Percentiles rank a stretch among this genome's conserved stretches.
These are phyloP conservation scores for Hemicrepidius hirtus DNA, from an alignment of 2,888 invertebrate species.

Conservation along the genomic window DNA sequence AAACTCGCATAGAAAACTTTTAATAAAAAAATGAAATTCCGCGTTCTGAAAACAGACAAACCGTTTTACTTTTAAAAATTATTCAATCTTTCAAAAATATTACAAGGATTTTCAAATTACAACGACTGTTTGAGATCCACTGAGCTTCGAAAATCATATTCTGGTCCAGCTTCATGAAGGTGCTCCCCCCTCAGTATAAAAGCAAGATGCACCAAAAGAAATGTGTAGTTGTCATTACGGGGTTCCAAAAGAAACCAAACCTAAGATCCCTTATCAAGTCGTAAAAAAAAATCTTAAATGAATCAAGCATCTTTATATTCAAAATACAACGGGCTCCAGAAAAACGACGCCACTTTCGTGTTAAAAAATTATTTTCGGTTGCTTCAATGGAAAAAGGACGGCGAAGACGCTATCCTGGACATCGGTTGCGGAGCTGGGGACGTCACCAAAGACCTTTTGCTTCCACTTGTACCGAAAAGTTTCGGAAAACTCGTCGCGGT, in stretches of 20 bases:
- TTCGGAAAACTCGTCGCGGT: slow-evolving; percentile 76
- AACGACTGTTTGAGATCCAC: slow-evolving; percentile 44
- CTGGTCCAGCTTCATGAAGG: slow-evolving; percentile 51
- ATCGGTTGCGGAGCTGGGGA: slow-evolving; percentile 86
- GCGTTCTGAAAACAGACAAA: background rate
- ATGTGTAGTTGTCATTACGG: slow-evolving; percentile 47
- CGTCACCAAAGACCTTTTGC: slow-evolving; percentile 79
- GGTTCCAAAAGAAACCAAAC: slow-evolving; percentile 41
- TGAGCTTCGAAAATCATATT: slow-evolving; percentile 47
- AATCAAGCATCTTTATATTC: slow-evolving; percentile 81
- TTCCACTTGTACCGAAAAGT: slow-evolving; percentile 77
- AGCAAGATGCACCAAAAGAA: slow-evolving; percentile 53
- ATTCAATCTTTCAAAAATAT: slow-evolving; percentile 1
- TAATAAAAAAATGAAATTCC: too few relatives aligned
- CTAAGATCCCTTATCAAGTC: background rate
- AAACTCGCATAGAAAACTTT: too few relatives aligned
- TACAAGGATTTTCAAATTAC: background rate
- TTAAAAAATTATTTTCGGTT: slow-evolving; percentile 78
- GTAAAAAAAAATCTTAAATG: slow-evolving; percentile 69
- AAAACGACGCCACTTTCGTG: slow-evolving; percentile 78
- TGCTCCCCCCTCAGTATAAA: slow-evolving; percentile 56
- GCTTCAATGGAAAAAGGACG: slow-evolving; percentile 72
- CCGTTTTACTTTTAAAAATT: slow-evolving; percentile 16
- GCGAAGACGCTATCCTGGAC: slow-evolving; percentile 77
- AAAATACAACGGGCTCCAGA: slow-evolving; percentile 80